phyloP scores from a whole-genome alignment of 1,140 invertebrate genomes.

The Globodera ellingtonae region DNA sequence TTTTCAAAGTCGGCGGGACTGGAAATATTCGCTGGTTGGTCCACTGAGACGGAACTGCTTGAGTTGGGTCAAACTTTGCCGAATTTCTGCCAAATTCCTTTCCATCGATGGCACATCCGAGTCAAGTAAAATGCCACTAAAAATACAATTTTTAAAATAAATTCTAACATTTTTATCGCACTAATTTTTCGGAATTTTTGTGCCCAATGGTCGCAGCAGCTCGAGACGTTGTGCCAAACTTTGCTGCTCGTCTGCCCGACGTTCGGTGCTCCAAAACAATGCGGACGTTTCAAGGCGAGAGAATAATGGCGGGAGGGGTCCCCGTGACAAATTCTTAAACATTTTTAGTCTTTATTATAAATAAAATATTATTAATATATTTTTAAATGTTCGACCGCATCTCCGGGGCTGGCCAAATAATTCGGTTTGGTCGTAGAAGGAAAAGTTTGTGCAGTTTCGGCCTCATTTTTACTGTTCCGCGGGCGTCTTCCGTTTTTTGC shows the following conservation, averaged over 20 bases:
- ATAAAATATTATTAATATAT: background rate
- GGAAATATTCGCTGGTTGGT: constrained; percentile 10
- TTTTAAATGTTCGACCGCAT: background rate
- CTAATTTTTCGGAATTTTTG: background rate
- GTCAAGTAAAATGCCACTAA: background rate
- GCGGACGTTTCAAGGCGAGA: constrained; percentile 1
- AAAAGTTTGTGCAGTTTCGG: background rate
- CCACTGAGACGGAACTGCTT: constrained; percentile 11
- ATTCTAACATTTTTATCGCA: background rate
- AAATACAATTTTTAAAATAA: background rate
- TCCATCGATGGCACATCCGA: constrained; percentile 13
- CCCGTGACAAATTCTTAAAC: background rate
- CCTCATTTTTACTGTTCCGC: background rate
- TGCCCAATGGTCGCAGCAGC: background rate
- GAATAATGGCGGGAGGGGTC: background rate
- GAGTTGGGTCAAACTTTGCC: constrained; percentile 2
- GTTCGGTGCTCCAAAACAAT: constrained; percentile 6
- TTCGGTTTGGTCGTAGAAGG: background rate
- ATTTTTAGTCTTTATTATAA: background rate
- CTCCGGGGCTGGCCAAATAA: background rate
- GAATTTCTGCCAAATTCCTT: background rate
- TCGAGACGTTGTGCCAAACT: background rate
- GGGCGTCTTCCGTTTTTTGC: background rate
- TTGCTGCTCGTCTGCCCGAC: background rate
- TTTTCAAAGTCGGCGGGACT: background rate